Evolutionary conservation across 2,797 vertebrate genomes (phyloP).

Genomic region (Erethizon dorsatum): DNA sequence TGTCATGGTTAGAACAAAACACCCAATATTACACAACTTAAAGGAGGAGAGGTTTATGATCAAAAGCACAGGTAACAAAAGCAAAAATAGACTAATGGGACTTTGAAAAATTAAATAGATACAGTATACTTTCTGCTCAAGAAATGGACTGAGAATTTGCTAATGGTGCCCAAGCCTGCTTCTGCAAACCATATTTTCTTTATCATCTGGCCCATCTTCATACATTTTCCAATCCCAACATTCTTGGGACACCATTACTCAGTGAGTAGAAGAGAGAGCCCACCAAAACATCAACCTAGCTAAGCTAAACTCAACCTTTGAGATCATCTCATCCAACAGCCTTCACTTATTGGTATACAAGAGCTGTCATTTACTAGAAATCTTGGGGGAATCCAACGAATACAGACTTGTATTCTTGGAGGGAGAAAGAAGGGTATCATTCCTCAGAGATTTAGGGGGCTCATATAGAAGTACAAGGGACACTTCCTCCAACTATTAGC

Average conservation of each 20-base stretch:
- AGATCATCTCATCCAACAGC: background rate
- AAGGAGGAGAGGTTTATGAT: background rate
- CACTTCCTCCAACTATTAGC: background rate
- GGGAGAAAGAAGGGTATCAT: background rate
- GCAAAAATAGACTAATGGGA: background rate
- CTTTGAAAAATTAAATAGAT: background rate
- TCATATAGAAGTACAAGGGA: background rate
- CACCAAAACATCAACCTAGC: background rate
- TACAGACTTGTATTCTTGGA: background rate
- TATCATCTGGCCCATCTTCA: background rate
- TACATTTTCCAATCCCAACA: background rate
- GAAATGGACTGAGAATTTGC: background rate
- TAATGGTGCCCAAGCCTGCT: background rate
- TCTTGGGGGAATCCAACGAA: conserved; percentile 1
- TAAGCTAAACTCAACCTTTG: background rate
- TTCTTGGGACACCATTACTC: background rate
- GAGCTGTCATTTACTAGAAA: background rate
- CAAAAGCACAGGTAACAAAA: background rate
- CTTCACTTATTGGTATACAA: background rate
- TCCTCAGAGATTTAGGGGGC: background rate
- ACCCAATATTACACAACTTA: background rate
- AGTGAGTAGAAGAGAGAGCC: background rate
- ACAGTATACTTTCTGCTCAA: background rate
- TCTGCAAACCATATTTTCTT: background rate
- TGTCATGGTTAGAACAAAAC: background rate